phyloP scores from a whole-genome alignment of 2,888 invertebrate genomes.

The Ceraclea dissimilis region DNA sequence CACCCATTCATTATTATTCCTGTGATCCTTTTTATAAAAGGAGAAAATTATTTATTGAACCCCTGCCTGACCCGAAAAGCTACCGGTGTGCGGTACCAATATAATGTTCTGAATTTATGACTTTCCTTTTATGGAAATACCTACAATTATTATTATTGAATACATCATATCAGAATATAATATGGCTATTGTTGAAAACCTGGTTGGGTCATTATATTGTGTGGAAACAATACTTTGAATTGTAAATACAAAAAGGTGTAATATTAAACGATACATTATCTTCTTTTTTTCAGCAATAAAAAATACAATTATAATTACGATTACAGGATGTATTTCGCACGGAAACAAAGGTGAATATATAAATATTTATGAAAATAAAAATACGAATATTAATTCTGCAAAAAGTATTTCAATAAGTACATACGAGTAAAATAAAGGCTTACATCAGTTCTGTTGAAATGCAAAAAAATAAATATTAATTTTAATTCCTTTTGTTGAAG shows the following conservation, averaged over 20 bases:
- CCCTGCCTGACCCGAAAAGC: constrained; percentile 3
- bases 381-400: no score
- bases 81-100: constrained; percentile 1
- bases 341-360: no score
- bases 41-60: constrained; percentile 21
- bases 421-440: no score
- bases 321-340: no score
- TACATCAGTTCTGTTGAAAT: no score
- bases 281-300: no score
- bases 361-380: no score
- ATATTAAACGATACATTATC: background rate
- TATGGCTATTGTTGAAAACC: constrained; percentile 15
- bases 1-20: constrained; percentile 12
- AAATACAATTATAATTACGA: no score
- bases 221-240: constrained; percentile 2
- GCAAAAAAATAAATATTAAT: no score
- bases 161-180: constrained; percentile 5
- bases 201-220: constrained; percentile 1
- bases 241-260: constrained; percentile 1
- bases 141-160: background rate
- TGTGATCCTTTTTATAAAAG: constrained; percentile 22
- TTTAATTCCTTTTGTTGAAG: no score
- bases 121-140: constrained; percentile 22
- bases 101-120: constrained; percentile 19
- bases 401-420: no score